Evolutionary conservation across 1,140 invertebrate species (phyloP), one percentile per base, ranked within the genome.

Genomic region (Drosophila cardini): DNA sequence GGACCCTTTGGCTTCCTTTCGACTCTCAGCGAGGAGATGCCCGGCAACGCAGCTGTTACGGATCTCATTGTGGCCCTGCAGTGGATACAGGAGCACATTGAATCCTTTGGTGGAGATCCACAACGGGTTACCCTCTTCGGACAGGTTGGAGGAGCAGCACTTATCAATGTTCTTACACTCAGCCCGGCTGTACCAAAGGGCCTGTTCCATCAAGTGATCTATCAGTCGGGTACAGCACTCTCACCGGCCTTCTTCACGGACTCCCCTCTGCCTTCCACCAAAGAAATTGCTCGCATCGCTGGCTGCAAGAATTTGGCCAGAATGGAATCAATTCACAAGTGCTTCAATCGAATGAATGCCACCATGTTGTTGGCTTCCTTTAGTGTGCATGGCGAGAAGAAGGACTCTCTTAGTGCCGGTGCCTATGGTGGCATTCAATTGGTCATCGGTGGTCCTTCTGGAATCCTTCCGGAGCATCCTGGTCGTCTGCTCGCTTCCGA

Each of bases 21-120:
- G 45, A 93, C 93, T 1, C 93, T 93, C n/a, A 93, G 93, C 61
- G 80, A 92, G 0, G 87, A 81, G 72, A 93, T 94, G 6, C 95
- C 95, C 0, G 96, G 95, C n/a, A 96, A 96, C 91, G 93, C 93
- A 8, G 96, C 95, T 0, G 90, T 96, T 8, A 94, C 93, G 21
- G 95, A 96, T 78, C 93, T 94, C 50, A 90, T 95, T 7, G 91
- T 95, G 71, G 94, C 95, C 0, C 90, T 95, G 16, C 80, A 93
- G 72, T 95, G 94, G 94, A 93, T 96, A 40, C 93, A 94, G 76
- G 78, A 93, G 21, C 95, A 96, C 90, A 95, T 96, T 34, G 75
- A 92, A 7, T 76, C 89, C 40, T 96, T 96, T 70, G 95, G 95
- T 5, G 96, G 96, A 1, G 94, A 96, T 91, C 93, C 94, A 0